Evolutionary conservation across 2,797 vertebrate genomes (phyloP).

Genomic region (Podarcis lilfordi): DNA sequence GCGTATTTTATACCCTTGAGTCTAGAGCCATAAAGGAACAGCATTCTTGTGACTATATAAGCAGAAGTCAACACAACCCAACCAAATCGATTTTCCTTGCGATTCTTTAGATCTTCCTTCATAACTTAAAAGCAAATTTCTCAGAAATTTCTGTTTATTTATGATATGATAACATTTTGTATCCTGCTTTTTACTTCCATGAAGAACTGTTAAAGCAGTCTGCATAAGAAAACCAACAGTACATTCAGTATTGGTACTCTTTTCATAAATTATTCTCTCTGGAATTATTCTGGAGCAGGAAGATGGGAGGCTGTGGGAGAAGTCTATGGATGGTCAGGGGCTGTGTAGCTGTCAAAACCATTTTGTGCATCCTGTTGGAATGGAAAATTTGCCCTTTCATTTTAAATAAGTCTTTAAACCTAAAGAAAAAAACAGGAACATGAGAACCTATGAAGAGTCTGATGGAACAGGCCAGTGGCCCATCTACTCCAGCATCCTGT

Average conservation of each 20-base stretch:
- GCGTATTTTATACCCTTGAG: not conserved
- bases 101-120: not conserved
- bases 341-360: not conserved
- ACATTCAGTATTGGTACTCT: not conserved
- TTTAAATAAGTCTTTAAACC: not conserved
- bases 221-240: not conserved
- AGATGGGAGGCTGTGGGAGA: not conserved
- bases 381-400: not conserved
- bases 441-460: no score
- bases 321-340: no score
- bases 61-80: not conserved
- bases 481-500: no score
- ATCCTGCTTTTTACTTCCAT: not conserved
- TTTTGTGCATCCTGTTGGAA: not conserved
- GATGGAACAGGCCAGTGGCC: no score
- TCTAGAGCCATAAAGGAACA: not conserved
- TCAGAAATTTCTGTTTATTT: no score
- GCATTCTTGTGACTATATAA: not conserved
- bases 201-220: not conserved
- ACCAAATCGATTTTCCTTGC: not conserved
- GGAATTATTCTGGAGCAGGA: not conserved
- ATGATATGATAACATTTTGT: not conserved
- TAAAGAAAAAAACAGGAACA: not conserved
- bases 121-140: not conserved
- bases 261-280: not conserved